Conservation (phyloP, 1,140 invertebrate species). For the Mamestra configurata region DNA sequence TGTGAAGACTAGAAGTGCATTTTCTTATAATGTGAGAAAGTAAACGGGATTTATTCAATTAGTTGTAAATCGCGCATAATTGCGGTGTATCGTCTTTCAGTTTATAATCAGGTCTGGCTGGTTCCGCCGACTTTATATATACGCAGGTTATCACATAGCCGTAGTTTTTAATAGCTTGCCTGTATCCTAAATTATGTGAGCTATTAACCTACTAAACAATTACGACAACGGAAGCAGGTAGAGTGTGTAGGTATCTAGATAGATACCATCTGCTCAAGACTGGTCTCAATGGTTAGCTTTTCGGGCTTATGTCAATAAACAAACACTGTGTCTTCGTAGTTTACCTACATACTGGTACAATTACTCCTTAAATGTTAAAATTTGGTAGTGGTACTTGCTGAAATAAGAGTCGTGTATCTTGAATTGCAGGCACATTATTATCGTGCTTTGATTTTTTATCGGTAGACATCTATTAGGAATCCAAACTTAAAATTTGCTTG, state of each 20-base stretch:
- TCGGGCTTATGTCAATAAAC: not conserved
- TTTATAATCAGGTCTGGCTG: constrained; percentile 31
- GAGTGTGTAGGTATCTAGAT: not conserved
- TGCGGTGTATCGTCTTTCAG: constrained; percentile 17
- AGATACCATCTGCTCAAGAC: not conserved
- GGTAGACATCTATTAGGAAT: too few species aligned
- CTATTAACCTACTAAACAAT: constrained; percentile 42
- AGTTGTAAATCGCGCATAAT: not conserved
- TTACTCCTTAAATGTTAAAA: too few species aligned
- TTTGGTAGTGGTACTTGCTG: too few species aligned
- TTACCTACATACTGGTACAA: too few species aligned
- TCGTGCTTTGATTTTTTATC: too few species aligned
- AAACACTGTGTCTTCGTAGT: not conserved
- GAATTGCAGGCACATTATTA: too few species aligned
- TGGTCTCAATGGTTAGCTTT: not conserved
- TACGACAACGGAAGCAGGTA: constrained; percentile 38
- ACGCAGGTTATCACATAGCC: constrained; percentile 7
- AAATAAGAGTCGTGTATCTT: too few species aligned
- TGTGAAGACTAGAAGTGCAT: constrained; percentile 60
- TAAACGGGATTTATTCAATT: constrained; percentile 18
- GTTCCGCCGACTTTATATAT: not conserved
- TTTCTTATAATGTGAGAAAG: constrained; percentile 9
- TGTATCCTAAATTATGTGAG: constrained; percentile 28
- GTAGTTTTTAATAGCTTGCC: constrained; percentile 43
- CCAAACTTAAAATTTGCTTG: too few species aligned